Evolutionary conservation across 2,888 invertebrate species (phyloP), one percentile per base, ranked within the genome.

Genomic region (Norana najaformis): DNA sequence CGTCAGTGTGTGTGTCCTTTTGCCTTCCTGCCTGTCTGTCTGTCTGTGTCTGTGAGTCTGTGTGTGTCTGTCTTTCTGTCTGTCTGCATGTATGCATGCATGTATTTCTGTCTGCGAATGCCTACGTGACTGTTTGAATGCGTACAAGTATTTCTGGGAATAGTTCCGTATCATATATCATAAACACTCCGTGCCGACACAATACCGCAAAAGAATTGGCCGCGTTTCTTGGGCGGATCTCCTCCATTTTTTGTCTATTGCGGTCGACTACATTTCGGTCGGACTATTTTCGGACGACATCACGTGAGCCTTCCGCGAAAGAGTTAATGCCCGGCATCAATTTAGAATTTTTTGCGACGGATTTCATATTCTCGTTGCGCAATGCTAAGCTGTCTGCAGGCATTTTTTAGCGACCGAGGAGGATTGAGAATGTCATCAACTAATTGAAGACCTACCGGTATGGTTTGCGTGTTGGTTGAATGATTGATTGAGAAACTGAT

Each of bases 401-500:
- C 69, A 69, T 69, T 69, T 69, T 69, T n/a, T 8, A 69, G 69
- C 69, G n/a, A 3, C 16, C 30, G n/a, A 30, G 11, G 30, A 69
- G 69, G 69, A 69, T n/a, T 69, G 69, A 69, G 69, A 69, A 69
- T n/a, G 69, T 69, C 69, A 69, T 69, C 14, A 69, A n/a, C n/a
- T 69, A 69, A 69, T 69, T 69, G 69, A 69, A 69, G 69, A 69
- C 69, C 69, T 69, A n/a, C 8, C 69, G 30, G 11, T 11, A 11
- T n/a, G n/a, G 69, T 8, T 69, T n/a, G 69, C 69, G 11, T 69
- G 69, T 69, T 69, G 69, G 69, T 69, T 69, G 69, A 69, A 69
- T 69, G 69, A 69, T n/a, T 69, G 69, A 69, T n/a, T 69, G 69
- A 69, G n/a, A n/a, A n/a, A n/a, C 69, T n/a, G 69, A 69, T 69